Conservation (phyloP, 2,888 invertebrate species). For the Electrophaes corylata region DNA sequence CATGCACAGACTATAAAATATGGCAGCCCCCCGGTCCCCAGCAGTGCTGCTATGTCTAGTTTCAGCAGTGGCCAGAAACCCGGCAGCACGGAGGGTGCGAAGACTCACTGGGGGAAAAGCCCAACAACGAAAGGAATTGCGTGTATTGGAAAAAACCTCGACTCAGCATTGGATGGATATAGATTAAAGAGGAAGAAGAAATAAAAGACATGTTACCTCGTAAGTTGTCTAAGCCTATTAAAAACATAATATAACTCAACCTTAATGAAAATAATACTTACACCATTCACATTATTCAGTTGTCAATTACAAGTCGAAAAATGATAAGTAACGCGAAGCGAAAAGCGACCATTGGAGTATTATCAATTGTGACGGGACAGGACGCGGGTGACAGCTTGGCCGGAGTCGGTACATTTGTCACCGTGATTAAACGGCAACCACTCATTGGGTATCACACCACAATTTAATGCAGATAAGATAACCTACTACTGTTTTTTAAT, state of each 20-base stretch:
- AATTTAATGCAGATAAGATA: conserved; percentile 43
- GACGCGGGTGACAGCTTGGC: conserved; percentile 48
- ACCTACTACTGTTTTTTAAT: conserved; percentile 7
- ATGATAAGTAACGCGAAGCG: conserved; percentile 47
- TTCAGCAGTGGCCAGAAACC: too few species aligned
- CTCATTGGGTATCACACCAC: conserved; percentile 26
- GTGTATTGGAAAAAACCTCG: too few species aligned
- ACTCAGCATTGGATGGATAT: too few species aligned
- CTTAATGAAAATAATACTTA: not conserved
- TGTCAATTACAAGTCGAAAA: conserved; percentile 51
- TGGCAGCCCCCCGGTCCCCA: too few species aligned
- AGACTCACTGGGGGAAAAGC: too few species aligned
- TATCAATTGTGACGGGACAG: conserved; percentile 55
- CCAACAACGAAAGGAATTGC: too few species aligned
- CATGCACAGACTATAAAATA: too few species aligned
- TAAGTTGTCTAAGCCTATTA: too few species aligned
- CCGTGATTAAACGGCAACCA: conserved; percentile 62
- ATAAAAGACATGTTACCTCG: too few species aligned
- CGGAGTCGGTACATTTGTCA: conserved; percentile 61
- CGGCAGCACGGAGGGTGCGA: too few species aligned
- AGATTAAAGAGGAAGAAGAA: too few species aligned
- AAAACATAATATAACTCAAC: not conserved
- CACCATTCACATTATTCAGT: conserved; percentile 23
- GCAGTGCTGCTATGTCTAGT: too few species aligned
- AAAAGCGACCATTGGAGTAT: conserved; percentile 51